Base-by-base conservation (phyloP, 2,113 vertebrate species). In the Alouatta palliata region DNA sequence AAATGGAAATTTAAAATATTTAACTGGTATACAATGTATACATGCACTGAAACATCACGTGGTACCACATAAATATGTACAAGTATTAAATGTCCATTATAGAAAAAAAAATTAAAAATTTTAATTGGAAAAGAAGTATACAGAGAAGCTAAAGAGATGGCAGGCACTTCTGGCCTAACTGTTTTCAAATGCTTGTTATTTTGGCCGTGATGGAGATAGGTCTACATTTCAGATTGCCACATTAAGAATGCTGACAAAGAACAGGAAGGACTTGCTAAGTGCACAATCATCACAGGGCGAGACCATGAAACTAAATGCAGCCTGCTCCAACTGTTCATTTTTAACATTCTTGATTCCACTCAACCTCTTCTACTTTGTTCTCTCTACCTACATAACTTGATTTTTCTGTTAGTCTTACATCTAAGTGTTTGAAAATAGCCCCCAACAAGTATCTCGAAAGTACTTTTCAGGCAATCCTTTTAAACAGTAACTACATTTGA, bases 161-260 rank as follows among this genome's bases (percentile, higher is more conserved):
- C 37, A 80, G 85, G 92, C 92, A 75, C 37, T 32, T 3, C 25
- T 6, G 87, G 73, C 91, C 45, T 47, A 92, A 96, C 96, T 94
- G 97, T 98, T 97, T 95, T 97, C 97, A 97, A 97, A 97, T 71
- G 96, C 43, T 47, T 47, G 6, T 25, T 3, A 32, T 64, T 82
- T 10, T 45, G 71, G 58, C 45, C 45, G 52, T 40, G 13, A n/a
- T 8, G 10, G 58, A 32, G 30, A 47, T 20, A 40, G 20, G 35
- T 61, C 40, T 10, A 2, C 1, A 12, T 27, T 61, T 47, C 56
- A 8, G 21, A 73, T 23, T 56, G 8, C 25, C 37, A 77, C 14
- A 35, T 6, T 3, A 52, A 71, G 25, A 37, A 20, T 16, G 4
- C 37, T 1, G 32, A n/a, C 61, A 82, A 32, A 37, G 11, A 73